phyloP scores from a whole-genome alignment of 2,113 vertebrate species.

The Hyperoodon ampullatus region DNA sequence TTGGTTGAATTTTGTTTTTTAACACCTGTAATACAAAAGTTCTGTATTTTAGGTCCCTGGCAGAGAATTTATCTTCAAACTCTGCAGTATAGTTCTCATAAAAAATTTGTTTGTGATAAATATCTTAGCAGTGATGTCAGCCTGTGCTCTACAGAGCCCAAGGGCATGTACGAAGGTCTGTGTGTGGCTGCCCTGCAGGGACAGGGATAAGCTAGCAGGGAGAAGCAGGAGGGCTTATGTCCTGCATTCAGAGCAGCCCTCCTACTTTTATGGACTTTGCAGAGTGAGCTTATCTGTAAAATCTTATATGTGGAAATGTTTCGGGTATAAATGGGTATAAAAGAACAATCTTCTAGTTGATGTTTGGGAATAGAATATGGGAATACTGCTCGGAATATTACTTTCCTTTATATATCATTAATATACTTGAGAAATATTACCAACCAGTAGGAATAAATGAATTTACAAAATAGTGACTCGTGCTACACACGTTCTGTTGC shows the following conservation, averaged over 20 bases:
- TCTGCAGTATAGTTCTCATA: neutral
- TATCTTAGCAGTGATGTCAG: neutral
- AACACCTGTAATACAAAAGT: neutral
- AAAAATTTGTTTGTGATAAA: neutral
- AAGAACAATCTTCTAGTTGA: constrained; percentile 35
- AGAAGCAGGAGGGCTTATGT: neutral
- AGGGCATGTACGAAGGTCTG: neutral
- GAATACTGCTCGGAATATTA: neutral
- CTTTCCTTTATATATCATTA: constrained; percentile 21
- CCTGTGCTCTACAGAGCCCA: neutral
- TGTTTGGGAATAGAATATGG: neutral
- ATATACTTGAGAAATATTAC: constrained; percentile 33
- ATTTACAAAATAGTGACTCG: constrained; percentile 11
- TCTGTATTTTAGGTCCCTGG: neutral
- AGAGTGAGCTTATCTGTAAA: neutral
- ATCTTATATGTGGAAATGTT: neutral
- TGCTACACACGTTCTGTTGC: neutral
- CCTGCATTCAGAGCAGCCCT: neutral
- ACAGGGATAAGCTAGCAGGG: too few relatives aligned
- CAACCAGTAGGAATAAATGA: neutral
- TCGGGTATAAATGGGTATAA: neutral
- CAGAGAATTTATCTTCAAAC: neutral
- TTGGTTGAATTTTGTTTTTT: neutral
- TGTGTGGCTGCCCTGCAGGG: neutral
- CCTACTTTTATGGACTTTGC: neutral